Conservation (phyloP, 2,797 vertebrate genomes). For the Pangasius djambal region DNA sequence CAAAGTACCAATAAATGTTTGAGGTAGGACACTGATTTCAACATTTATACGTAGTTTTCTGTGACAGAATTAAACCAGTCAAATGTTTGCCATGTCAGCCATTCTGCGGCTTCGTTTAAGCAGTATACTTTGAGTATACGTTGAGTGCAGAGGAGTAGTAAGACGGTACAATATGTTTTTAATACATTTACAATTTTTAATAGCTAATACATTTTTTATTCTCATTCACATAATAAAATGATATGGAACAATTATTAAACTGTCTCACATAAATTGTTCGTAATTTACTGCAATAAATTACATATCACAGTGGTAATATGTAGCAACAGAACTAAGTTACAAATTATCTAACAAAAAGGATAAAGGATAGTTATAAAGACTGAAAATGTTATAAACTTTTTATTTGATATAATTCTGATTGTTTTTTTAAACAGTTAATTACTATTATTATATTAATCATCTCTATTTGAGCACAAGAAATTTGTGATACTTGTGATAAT, state of each 20-base stretch:
- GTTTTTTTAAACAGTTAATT: neutral
- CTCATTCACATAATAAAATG: neutral
- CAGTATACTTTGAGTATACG: neutral
- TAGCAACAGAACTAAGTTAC: neutral
- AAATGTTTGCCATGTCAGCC: neutral
- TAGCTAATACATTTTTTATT: neutral
- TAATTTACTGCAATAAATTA: neutral
- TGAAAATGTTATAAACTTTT: neutral
- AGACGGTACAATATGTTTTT: neutral
- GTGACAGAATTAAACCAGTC: neutral
- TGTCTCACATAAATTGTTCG: neutral
- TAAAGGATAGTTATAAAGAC: neutral
- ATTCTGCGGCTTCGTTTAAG: neutral
- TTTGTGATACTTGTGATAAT: neutral
- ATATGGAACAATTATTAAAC: neutral
- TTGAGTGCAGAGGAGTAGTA: neutral
- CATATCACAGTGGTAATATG: neutral
- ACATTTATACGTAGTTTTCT: neutral
- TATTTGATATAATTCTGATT: neutral
- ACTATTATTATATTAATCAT: neutral
- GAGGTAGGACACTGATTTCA: neutral
- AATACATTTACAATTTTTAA: neutral
- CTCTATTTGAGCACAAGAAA: neutral
- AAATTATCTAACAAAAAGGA: neutral
- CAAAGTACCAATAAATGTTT: neutral